A percentile compares a stretch with the other conserved stretches of the same genome.
These are phyloP conservation scores for Gonioctena quinquepunctata DNA, from an alignment of 1,140 invertebrate species.

Conservation along the genomic window DNA sequence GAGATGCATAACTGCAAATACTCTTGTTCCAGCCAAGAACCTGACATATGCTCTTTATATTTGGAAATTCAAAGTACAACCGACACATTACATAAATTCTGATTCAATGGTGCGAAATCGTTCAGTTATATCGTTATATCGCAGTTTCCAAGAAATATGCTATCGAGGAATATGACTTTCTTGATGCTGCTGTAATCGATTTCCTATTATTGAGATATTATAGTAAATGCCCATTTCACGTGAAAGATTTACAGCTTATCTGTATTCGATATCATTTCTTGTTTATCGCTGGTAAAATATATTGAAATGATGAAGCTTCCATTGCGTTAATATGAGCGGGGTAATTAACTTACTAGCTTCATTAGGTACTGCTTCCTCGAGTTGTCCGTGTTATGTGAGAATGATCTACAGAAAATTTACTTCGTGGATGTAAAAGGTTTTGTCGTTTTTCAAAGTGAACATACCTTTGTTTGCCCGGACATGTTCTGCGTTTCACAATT, in stretches of 20 bases:
- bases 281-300: neutral
- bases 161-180: neutral
- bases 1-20: neutral
- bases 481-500: no score
- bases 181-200: neutral
- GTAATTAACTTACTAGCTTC: no score
- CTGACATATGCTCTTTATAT: neutral
- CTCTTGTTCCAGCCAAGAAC: neutral
- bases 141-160: neutral
- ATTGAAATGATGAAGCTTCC: neutral
- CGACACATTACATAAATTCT: neutral
- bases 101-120: neutral
- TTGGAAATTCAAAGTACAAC: neutral
- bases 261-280: neutral
- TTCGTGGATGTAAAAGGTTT: no score
- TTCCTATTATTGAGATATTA: slow-evolving; percentile 10
- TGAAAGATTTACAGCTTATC: slow-evolving; percentile 2
- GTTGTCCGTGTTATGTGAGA: no score
- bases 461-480: no score
- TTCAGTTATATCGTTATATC: neutral
- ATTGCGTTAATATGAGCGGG: neutral
- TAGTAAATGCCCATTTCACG: neutral
- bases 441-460: no score
- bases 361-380: no score
- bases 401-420: no score